Evolutionary conservation across 1,140 invertebrate genomes (phyloP).

Genomic region (Lasioglossum baleicum): DNA sequence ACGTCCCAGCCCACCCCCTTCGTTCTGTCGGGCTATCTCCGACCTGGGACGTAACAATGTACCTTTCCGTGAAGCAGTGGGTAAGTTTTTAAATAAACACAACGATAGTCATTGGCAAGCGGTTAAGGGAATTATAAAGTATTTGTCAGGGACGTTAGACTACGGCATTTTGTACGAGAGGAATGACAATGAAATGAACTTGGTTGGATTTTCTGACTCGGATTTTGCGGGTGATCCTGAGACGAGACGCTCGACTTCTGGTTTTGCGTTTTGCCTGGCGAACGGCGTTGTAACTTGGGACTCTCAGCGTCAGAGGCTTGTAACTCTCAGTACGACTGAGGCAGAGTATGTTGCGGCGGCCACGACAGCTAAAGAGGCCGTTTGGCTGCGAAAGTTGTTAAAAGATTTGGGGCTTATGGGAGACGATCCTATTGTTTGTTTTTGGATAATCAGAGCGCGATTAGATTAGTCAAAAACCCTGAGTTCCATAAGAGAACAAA

Average conservation of each 20-base stretch:
- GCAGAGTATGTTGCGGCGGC: background rate
- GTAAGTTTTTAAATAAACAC: conserved; percentile 65
- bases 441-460: background rate
- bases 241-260: background rate
- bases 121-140: conserved; percentile 69
- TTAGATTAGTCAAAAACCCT: background rate
- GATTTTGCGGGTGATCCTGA: background rate
- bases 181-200: background rate
- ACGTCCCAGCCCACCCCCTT: too few species aligned
- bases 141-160: conserved; percentile 66
- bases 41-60: too few species aligned
- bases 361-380: too few species aligned
- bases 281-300: background rate
- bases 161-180: background rate
- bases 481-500: background rate
- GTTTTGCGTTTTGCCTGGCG: background rate
- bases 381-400: background rate
- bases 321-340: background rate
- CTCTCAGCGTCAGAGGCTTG: background rate
- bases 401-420: background rate
- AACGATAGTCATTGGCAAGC: conserved; percentile 63
- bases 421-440: background rate
- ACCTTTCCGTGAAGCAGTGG: conserved; percentile 63
- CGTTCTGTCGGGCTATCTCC: too few species aligned
- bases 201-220: background rate